A percentile compares a stretch with the other conserved stretches of the same genome.
These are phyloP conservation scores for Arctopsyche grandis DNA, from an alignment of 1,140 invertebrate species.

Conservation along the genomic window DNA sequence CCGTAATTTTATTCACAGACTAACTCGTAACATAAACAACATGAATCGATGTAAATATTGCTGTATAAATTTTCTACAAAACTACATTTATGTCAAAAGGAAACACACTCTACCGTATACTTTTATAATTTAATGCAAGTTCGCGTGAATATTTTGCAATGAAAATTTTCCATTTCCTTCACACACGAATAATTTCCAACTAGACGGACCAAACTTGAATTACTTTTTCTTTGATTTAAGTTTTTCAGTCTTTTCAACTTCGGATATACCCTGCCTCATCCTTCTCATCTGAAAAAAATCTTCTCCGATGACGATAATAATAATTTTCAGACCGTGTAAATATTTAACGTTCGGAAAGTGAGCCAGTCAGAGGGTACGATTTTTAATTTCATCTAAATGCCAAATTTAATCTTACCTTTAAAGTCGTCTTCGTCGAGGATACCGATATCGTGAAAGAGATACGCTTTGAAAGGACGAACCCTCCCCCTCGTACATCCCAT, in stretches of 20 bases:
- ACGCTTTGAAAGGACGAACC: neutral
- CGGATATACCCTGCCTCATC: neutral
- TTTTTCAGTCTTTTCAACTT: neutral
- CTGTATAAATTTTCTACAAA: too few relatives aligned
- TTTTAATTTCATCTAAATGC: conserved; percentile 15
- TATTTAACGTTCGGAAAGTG: neutral
- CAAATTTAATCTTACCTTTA: conserved; percentile 17
- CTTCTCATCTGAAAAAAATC: neutral
- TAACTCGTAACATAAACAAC: too few relatives aligned
- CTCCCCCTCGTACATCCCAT: neutral
- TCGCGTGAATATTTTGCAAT: neutral
- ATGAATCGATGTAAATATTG: too few relatives aligned
- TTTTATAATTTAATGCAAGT: too few relatives aligned
- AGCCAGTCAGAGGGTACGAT: neutral
- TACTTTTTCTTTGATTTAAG: conserved; percentile 23
- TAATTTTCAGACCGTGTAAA: neutral
- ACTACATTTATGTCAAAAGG: too few relatives aligned
- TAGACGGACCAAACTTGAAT: neutral
- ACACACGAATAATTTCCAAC: conserved; percentile 9
- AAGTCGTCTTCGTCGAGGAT: neutral
- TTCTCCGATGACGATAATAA: neutral
- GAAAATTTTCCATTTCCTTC: conserved; percentile 8
- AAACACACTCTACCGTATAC: too few relatives aligned
- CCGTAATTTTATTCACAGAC: too few relatives aligned
- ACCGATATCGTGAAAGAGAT: neutral